Evolutionary conservation across 1,140 invertebrate genomes (phyloP).

Genomic region (Drosophila serrata): DNA sequence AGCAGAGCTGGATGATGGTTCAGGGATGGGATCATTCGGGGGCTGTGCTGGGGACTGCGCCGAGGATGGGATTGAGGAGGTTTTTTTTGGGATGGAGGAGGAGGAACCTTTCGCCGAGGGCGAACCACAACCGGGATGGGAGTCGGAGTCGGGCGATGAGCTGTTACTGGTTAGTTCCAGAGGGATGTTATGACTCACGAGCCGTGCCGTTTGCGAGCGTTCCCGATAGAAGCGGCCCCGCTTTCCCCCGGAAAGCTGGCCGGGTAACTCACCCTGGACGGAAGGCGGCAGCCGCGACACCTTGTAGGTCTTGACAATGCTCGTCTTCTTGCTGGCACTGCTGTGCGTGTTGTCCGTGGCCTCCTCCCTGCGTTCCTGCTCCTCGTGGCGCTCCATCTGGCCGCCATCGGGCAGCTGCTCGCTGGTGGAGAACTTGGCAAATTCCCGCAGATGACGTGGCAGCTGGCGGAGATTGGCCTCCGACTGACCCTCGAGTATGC

Average conservation of each 20-base stretch:
- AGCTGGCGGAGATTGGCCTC: slow-evolving; percentile 88
- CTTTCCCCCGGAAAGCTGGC: slow-evolving; percentile 19
- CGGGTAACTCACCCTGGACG: slow-evolving; percentile 75
- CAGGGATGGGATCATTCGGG: slow-evolving; percentile 1
- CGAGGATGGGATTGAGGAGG: slow-evolving; percentile 11
- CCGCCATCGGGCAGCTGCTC: slow-evolving; percentile 70
- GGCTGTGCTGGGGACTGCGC: slow-evolving; percentile 4
- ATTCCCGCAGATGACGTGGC: slow-evolving; percentile 91
- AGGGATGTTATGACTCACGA: slow-evolving; percentile 75
- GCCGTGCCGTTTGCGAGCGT: slow-evolving; percentile 67
- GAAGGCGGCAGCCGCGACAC: slow-evolving; percentile 76
- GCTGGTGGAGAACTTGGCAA: slow-evolving; percentile 86
- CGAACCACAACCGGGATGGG: slow-evolving; percentile 64
- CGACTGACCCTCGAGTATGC: slow-evolving; percentile 85
- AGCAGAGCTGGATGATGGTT: slow-evolving; percentile 41
- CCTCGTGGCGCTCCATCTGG: slow-evolving; percentile 64
- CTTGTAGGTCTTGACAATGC: slow-evolving; percentile 80
- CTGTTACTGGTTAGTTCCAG: slow-evolving; percentile 62
- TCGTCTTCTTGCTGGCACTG: slow-evolving; percentile 77
- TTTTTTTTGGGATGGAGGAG: no score
- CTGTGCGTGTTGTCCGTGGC: slow-evolving; percentile 85
- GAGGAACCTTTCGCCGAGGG: slow-evolving; percentile 49
- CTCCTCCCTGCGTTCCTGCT: slow-evolving; percentile 73
- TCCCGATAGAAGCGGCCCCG: slow-evolving; percentile 56
- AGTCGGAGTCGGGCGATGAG: slow-evolving; percentile 46